Base-by-base conservation (phyloP, 2,113 vertebrate species). In the Festucalex cinctus region DNA sequence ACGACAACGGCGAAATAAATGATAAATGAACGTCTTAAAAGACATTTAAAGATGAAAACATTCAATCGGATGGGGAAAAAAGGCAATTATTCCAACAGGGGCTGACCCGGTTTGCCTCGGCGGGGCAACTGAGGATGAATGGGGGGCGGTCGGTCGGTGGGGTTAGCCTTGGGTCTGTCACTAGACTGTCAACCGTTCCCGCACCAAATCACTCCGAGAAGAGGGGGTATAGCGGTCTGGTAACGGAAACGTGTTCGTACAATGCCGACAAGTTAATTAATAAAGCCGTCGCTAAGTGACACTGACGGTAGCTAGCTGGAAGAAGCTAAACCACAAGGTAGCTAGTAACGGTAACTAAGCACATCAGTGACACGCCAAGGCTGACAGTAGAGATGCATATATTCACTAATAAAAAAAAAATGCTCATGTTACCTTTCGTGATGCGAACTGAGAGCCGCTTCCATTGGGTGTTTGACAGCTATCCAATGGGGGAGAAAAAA, bases 371-470 rank as follows among this genome's bases (percentile, higher is more conserved):
- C 54, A 32, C 54, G 54, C 54, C 54, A 57, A 32, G 51, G 14
- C 24, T 32, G 28, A 57, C 54, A 32, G 7, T 28, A 32, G 14
- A 28, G 54, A 32, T 32, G 54, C 7, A 16, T 36, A 17, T 0
- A 6, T 26, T 26, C 44, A 24, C 4, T 10, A 20, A n/a, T 51
- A 4, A 22, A 14, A 36, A 48, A 49, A 48, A n/a, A 35, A n/a
- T n/a, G 46, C n/a, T 12, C 65, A 24, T 10, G 14, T 66, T 90
- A 93, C 92, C 90, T 93, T 89, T 91, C 90, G 82, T 88, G 82
- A 67, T 81, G 78, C 77, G 81, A 85, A 81, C 86, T 92, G 79
- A 89, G 75, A 63, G 83, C 77, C 70, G 87, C 86, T 78, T 92
- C 91, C 91, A 93, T 92, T 72, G 79, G 70, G 77, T 82, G 44